Conservation (phyloP, 2,113 vertebrate genomes). For the Natator depressus region DNA sequence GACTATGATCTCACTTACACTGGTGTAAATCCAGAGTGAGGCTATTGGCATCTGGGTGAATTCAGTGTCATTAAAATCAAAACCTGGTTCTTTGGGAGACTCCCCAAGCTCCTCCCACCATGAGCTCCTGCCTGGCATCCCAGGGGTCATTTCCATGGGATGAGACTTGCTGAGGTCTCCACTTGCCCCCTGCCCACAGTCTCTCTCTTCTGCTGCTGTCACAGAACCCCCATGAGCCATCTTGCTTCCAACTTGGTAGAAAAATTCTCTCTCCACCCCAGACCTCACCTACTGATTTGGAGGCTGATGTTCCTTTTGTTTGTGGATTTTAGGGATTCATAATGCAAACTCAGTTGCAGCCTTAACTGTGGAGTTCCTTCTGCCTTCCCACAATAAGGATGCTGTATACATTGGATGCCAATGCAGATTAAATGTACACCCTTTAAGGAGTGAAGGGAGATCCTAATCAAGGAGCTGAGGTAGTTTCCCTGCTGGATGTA, state of each 20-base stretch:
- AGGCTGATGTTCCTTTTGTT: not conserved
- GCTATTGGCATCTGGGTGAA: not conserved
- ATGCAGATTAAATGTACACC: not conserved
- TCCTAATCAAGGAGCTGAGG: not conserved
- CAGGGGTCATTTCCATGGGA: not conserved
- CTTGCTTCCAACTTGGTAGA: not conserved
- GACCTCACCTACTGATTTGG: not conserved
- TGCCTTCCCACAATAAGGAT: not conserved
- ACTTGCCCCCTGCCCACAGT: not conserved
- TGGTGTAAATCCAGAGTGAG: not conserved
- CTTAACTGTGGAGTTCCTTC: not conserved
- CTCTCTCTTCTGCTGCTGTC: rapidly evolving
- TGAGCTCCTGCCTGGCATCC: not conserved
- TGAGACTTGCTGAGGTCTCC: not conserved
- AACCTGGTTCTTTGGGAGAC: not conserved
- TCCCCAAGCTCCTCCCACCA: not conserved
- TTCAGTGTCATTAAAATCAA: not conserved
- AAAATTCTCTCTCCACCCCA: not conserved
- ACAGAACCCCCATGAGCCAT: not conserved
- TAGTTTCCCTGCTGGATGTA: not conserved
- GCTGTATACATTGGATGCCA: not conserved
- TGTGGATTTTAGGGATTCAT: not conserved
- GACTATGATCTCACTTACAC: not conserved
- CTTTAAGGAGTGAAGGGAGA: not conserved
- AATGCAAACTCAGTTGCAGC: not conserved